Base-by-base conservation (phyloP, 1,140 invertebrate species). In the Euura saliciscinereae region DNA sequence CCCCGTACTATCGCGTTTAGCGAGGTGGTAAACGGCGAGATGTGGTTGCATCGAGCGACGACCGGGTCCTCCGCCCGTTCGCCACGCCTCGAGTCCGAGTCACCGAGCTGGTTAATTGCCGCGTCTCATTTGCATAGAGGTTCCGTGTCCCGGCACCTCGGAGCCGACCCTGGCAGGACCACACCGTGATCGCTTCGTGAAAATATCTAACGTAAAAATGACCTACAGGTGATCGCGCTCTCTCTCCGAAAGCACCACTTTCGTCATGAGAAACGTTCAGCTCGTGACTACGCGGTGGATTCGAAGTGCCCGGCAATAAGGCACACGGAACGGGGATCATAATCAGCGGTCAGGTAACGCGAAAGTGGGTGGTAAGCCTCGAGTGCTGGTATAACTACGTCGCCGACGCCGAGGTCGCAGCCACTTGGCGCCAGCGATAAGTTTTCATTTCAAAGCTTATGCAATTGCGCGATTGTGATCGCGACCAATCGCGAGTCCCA, bases 51-150 rank as follows among this genome's bases (percentile, higher is more conserved):
- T 69, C 44, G 51, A 59, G 13, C 51, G 28, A 44, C 68, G 68
- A 3, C n/a, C 6, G 28, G n/a, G 8, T 11, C 51, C 51, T 59
- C 51, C 2, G 28, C 28, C 51, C 51, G 51, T 59, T 59, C 51
- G 51, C 51, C 51, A 59, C 51, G 51, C 51, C 51, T 59, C n/a
- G 51, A 8, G n/a, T 59, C 51, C 51, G 51, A 59, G 51, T 59
- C 51, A 59, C 51, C 51, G 68, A 73, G 69, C 69, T 11, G 65
- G 74, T 81, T 81, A 81, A 81, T 80, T 81, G 79, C 79, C 51
- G 72, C 67, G 66, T 73, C 79, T 79, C 80, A 81, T 81, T 81
- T 81, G 76, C 79, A 81, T 81, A 79, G 72, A 79, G 69, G 76
- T 73, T 74, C 67, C 79, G 43, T 44, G 43, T n/a, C 51, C 51